phyloP scores from a whole-genome alignment of 2,113 vertebrate genomes.

The Mesembrinibis cayennensis region DNA sequence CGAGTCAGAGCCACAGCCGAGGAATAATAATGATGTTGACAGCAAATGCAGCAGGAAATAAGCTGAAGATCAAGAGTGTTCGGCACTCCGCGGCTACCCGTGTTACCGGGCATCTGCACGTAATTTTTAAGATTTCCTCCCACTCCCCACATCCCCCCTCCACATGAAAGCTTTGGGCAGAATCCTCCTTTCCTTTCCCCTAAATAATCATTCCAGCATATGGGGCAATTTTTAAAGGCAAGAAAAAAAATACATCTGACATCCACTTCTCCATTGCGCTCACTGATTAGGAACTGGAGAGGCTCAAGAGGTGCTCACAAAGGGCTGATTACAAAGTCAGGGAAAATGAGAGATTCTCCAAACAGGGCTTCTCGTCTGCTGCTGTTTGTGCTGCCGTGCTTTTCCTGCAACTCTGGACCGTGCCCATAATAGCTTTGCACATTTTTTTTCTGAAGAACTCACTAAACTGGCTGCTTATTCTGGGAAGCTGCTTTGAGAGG shows the following conservation, averaged over 20 bases:
- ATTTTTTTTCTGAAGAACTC: background rate
- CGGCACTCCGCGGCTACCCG: background rate
- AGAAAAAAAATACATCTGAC: background rate
- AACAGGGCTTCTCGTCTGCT: background rate
- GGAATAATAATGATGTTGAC: slow-evolving; percentile 5
- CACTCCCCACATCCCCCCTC: background rate
- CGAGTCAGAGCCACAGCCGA: background rate
- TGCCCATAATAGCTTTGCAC: background rate
- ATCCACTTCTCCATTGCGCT: background rate
- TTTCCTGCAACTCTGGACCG: background rate
- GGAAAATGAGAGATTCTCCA: background rate
- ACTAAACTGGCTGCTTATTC: background rate
- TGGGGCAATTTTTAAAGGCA: background rate
- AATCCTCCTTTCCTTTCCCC: background rate
- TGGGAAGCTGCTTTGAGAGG: background rate
- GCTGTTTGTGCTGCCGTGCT: background rate
- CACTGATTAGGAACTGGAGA: slow-evolving; percentile 2
- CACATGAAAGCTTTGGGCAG: background rate
- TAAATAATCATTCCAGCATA: background rate
- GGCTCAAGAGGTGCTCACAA: background rate
- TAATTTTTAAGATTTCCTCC: background rate
- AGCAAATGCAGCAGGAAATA: background rate
- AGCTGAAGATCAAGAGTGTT: background rate
- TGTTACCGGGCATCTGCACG: background rate
- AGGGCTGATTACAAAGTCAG: slow-evolving; percentile 1